Base-by-base conservation (phyloP, 2,888 invertebrate species). In the Antitype chi region DNA sequence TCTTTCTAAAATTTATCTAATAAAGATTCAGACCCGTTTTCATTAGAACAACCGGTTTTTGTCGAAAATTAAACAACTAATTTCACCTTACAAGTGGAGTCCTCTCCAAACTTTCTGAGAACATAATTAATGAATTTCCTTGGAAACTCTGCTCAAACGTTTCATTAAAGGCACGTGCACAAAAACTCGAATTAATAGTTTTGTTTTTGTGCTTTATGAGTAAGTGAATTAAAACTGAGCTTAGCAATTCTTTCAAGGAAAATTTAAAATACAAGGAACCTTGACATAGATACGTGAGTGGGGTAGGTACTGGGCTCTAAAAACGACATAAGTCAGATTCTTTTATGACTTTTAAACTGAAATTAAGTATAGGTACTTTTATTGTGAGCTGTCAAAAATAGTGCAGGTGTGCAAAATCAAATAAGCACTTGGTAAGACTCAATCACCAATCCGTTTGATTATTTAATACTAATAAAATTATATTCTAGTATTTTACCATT, bases 91-190 rank as follows among this genome's bases (percentile, higher is more conserved):
- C 64, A 81, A 81, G 79, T 67, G 68, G 70, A 78, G 74, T 86
- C 79, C 80, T 73, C 76, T 81, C 71, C 68, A 80, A 88, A 80
- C 76, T 84, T 84, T 87, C 88, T 75, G 70, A 73, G 76, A 76
- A 81, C 70, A 77, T 84, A 84, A 81, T 86, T 86, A 87, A 87
- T 86, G 80, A 86, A 84, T 87, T 86, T 86, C 76, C 81, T 86
- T 80, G 80, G 62, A 86, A 87, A 76, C 74, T 83, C 71, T 76
- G 70, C 76, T 82, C 77, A 66, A 84, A 84, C 62, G 84, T 86
- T 87, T 85, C 83, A 74, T 86, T 81, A 77, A 69, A 73, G 78
- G 76, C 63, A 83, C 81, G 71, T 72, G 77, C 60, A 79, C 69
- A 87, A 86, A 81, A 86, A 86, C 78, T 80, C 32, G 55, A 82